Evolutionary conservation across 2,113 vertebrate species (phyloP).

Genomic region (Potamarius usumacintae): DNA sequence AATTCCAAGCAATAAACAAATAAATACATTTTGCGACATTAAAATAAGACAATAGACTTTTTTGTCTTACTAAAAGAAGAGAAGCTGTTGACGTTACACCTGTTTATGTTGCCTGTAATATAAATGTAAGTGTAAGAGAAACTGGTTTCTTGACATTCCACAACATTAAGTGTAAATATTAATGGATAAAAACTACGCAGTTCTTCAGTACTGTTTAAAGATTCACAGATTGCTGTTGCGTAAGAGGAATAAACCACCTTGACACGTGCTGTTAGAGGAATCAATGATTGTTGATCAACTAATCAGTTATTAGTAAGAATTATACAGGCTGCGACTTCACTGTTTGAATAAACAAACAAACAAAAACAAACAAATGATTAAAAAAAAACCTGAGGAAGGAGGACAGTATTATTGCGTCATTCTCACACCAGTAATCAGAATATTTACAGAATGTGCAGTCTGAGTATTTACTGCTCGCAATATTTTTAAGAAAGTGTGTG

Average conservation of each 20-base stretch:
- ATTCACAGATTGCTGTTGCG: not conserved
- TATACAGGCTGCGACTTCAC: not conserved
- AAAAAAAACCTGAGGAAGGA: not conserved
- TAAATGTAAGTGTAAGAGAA: not conserved
- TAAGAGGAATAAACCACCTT: not conserved
- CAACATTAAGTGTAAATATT: not conserved
- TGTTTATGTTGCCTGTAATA: not conserved
- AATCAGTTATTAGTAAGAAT: not conserved
- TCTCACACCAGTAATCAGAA: not conserved
- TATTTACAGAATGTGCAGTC: not conserved
- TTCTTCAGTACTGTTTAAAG: not conserved
- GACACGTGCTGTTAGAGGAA: not conserved
- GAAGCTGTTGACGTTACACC: not conserved
- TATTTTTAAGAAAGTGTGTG: not conserved
- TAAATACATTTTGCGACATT: not conserved
- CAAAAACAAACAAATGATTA: not conserved
- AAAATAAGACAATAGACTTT: not conserved
- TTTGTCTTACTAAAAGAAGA: not conserved
- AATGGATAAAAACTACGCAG: not conserved
- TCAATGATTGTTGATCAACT: not conserved
- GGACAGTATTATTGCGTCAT: not conserved
- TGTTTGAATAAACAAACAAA: not conserved
- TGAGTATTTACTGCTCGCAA: not conserved
- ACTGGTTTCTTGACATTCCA: not conserved
- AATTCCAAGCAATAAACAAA: not conserved